Percentiles rank a stretch among this genome's conserved stretches.
phyloP scores from a whole-genome alignment of 2,888 invertebrate genomes.

The Dynastes grantii region DNA sequence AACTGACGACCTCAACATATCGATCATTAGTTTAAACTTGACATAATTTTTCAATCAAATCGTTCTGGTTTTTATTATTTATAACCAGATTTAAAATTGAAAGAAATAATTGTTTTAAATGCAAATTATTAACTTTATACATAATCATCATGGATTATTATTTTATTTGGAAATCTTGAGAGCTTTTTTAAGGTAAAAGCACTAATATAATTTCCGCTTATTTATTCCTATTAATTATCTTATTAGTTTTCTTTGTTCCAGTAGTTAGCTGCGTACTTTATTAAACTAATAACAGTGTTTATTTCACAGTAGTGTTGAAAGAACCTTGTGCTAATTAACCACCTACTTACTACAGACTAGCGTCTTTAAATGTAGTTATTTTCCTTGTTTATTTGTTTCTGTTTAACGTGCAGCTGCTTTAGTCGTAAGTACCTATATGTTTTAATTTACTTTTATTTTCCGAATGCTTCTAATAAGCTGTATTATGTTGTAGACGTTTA shows the following conservation, averaged over 20 bases:
- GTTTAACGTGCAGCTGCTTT: conserved; percentile 54
- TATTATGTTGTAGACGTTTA: background rate
- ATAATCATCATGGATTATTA: no score
- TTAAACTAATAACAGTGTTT: conserved; percentile 33
- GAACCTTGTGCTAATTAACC: conserved; percentile 61
- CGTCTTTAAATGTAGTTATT: conserved; percentile 30
- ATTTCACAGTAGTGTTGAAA: conserved; percentile 47
- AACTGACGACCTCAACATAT: no score
- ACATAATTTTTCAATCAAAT: no score
- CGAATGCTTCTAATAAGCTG: conserved; percentile 30
- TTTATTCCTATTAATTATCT: background rate
- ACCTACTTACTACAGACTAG: conserved; percentile 43
- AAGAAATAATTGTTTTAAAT: no score
- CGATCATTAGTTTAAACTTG: no score
- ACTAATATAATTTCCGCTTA: background rate
- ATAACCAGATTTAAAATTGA: no score
- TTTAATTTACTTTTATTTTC: conserved; percentile 49
- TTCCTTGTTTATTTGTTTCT: conserved; percentile 33
- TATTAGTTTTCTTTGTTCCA: conserved; percentile 30
- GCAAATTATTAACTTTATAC: no score
- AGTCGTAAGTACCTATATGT: conserved; percentile 54
- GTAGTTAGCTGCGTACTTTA: conserved; percentile 11
- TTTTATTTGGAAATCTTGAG: no score
- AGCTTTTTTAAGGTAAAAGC: background rate
- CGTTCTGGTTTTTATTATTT: no score